These are phyloP conservation scores for Columba guinea DNA, from an alignment of 2,797 vertebrate species.

Conservation along the genomic window DNA sequence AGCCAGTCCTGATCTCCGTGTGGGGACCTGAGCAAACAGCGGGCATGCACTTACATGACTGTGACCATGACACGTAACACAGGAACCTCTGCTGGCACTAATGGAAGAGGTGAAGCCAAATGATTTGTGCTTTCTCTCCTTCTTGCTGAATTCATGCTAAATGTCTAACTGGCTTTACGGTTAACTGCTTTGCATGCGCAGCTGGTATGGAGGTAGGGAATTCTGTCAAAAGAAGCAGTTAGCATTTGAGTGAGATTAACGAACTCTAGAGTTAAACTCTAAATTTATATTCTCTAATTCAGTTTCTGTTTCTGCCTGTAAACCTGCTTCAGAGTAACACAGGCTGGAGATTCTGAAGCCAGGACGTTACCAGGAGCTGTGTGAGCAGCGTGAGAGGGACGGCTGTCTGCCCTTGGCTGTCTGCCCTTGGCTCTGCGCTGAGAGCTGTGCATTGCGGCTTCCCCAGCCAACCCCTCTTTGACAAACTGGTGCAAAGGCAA, in stretches of 20 bases:
- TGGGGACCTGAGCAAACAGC: background rate
- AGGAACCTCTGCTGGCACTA: background rate
- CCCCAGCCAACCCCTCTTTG: background rate
- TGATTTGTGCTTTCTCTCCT: background rate
- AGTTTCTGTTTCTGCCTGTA: background rate
- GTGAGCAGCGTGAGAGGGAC: background rate
- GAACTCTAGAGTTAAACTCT: background rate
- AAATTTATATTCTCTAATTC: background rate
- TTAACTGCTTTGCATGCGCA: background rate
- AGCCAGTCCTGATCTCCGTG: background rate
- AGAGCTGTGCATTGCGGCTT: background rate
- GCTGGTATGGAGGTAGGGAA: accelerated
- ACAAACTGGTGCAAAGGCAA: background rate
- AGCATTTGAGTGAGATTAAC: background rate
- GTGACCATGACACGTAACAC: accelerated
- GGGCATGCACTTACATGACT: background rate
- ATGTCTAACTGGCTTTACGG: background rate
- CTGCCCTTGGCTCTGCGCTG: background rate
- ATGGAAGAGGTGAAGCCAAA: background rate
- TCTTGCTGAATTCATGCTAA: background rate
- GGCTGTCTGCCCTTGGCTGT: background rate
- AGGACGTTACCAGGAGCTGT: background rate
- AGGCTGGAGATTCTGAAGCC: background rate
- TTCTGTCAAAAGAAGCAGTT: background rate
- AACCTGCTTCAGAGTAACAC: background rate